Base-by-base conservation (phyloP, 2,113 vertebrate species). In the Hymenochirus boettgeri region DNA sequence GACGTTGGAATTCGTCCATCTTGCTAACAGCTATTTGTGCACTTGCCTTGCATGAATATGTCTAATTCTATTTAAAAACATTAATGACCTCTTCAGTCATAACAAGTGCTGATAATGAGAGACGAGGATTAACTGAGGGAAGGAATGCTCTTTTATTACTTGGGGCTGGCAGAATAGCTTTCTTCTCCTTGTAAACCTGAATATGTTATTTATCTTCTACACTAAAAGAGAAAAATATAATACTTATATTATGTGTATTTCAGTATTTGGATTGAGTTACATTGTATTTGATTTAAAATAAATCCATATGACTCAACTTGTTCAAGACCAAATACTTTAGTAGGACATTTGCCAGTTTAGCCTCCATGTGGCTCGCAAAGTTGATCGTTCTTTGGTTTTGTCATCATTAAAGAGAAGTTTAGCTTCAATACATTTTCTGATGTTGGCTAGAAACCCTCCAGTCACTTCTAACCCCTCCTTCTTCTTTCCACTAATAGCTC, bases 31-130 rank as follows among this genome's bases (percentile, higher is more conserved):
- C 64, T 51, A 50, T 51, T 58, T 69, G 45, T 53, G 48, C 47
- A 53, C 47, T 69, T 53, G 54, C 31, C 42, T 57, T 18, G 29
- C 15, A 50, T 48, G 54, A 48, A 65, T 50, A 58, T 60, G 57
- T 69, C 35, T 60, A 27, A 69, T 60, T 60, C 57, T 59, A 46
- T 64, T 55, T 64, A 56, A 64, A 58, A 58, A 29, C 46, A 39
- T 66, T 66, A 66, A 58, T 51, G 42, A 58, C 46, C 64, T 51
- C 46, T 66, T 35, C 46, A 37, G 29, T 58, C 64, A 58, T 21
- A 57, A 57, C 46, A 57, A 25, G 54, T 29, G 27, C 11, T 23
- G 22, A 42, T 57, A 65, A 65, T 57, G 42, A 57, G 47, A 50
- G 39, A 39, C 45, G 19, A 12, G 37, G 25, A 31, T 64, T 64